Base-by-base conservation (phyloP, 2,888 invertebrate genomes). In the Argyresthia goedartella region DNA sequence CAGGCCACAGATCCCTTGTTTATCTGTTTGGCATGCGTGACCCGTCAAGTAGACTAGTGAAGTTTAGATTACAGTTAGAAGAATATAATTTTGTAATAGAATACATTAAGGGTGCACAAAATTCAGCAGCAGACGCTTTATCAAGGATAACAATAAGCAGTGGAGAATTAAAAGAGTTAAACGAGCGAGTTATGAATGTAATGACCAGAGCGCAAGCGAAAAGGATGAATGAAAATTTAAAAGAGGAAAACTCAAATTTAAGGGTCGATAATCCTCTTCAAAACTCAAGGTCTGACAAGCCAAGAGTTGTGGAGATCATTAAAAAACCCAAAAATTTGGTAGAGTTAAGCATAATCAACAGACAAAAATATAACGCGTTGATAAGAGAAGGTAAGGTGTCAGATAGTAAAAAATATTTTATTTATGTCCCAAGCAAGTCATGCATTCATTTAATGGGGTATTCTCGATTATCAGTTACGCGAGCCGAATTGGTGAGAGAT, bases 241-340 rank as follows among this genome's bases (percentile, higher is more conserved):
- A 14, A 15, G 9, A 15, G 11, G 15, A 8, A 4, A 11, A 11
- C 8, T 9, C 34, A 33, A 48, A 48, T 48, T 8, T 13, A 34
- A 9, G 4, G 48, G 34, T 14, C 33, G 15, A 48, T 48, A 48
- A 48, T 48, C 7, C 8, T 34, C 34, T 34, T 34, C 33, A 25
- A 35, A 34, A 34, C 48, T 48, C 48, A 34, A 48, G 48, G 48
- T n/a, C 48, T n/a, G 48, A 34, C 4, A 8, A 33, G 8, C 48
- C 48, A 45, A 45, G 45, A 34, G 48, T 48, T n/a, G 34, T 34
- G 48, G 35, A 48, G 34, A 48, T 34, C 34, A 48, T 48, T 35
- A 34, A 48, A 34, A 34, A 48, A 13, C 33, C 48, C 8, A 36
- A 7, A 8, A 8, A 36, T 36, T 36, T 36, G 36, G 9, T 9